Evolutionary conservation across 2,888 invertebrate genomes (phyloP).

Genomic region (Athripsodes cinereus): DNA sequence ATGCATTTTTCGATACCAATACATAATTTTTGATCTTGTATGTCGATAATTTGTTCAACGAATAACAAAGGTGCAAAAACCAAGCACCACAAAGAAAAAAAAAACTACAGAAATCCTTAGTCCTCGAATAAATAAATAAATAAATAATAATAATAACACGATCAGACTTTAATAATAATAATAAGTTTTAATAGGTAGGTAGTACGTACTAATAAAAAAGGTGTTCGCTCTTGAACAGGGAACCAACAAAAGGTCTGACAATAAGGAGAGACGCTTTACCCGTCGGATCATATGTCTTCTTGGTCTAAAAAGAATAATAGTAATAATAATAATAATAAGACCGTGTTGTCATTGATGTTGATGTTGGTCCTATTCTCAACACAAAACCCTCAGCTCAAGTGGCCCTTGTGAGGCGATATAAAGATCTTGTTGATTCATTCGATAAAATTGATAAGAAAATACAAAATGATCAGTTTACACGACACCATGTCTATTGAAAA

Average conservation of each 20-base stretch:
- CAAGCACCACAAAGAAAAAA: neutral
- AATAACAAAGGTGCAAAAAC: too few relatives aligned
- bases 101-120: neutral
- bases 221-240: neutral
- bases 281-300: neutral
- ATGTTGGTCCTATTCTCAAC: neutral
- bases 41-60: too few relatives aligned
- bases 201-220: neutral
- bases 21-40: too few relatives aligned
- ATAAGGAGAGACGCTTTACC: neutral
- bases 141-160: neutral
- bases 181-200: too few relatives aligned
- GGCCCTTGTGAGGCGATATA: neutral
- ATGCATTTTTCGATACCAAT: too few relatives aligned
- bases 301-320: neutral
- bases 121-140: neutral
- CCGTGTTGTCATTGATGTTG: too few relatives aligned
- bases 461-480: too few relatives aligned
- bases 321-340: too few relatives aligned
- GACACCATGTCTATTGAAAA: too few relatives aligned
- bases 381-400: neutral
- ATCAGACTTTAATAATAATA: too few relatives aligned
- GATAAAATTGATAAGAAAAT: neutral
- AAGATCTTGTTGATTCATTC: neutral
- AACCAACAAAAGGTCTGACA: neutral